These are phyloP conservation scores for Acromyrmex echinatior DNA, from an alignment of 1,140 invertebrate species.

Conservation along the genomic window DNA sequence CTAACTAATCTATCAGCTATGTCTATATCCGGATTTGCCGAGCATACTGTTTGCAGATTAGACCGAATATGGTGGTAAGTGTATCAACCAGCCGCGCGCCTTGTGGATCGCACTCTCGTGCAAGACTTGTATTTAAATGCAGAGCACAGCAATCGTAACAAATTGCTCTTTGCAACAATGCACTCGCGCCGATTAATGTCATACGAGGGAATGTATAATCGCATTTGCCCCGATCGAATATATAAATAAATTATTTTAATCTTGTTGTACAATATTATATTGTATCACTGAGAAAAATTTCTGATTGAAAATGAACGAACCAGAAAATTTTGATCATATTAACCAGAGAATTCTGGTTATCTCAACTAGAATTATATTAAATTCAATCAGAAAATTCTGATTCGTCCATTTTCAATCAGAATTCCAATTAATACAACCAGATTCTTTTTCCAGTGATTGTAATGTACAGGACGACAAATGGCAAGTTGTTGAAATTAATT, in stretches of 20 bases:
- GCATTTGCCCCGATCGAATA: not conserved
- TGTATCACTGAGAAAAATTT: not conserved
- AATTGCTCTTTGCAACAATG: not conserved
- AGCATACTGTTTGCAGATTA: slow-evolving; percentile 66
- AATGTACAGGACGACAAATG: not conserved
- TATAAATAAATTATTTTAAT: not conserved
- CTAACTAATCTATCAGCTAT: slow-evolving; percentile 67
- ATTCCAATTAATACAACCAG: too few relatives aligned
- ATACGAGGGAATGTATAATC: not conserved
- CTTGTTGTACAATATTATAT: not conserved
- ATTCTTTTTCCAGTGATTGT: too few relatives aligned
- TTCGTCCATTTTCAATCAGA: too few relatives aligned
- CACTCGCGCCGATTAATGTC: not conserved
- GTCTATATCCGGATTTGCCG: slow-evolving; percentile 63
- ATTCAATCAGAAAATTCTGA: too few relatives aligned
- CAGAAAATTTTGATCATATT: too few relatives aligned
- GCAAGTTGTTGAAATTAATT: not conserved
- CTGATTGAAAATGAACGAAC: too few relatives aligned
- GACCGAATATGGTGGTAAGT: slow-evolving; percentile 64
- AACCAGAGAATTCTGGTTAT: too few relatives aligned
- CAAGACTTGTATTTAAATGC: slow-evolving; percentile 31
- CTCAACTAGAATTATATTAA: too few relatives aligned
- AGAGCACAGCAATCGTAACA: not conserved
- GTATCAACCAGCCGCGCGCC: slow-evolving; percentile 51
- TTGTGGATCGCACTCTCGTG: slow-evolving; percentile 12